phyloP scores from a whole-genome alignment of 1,140 invertebrate species.

The Drosophila persimilis region DNA sequence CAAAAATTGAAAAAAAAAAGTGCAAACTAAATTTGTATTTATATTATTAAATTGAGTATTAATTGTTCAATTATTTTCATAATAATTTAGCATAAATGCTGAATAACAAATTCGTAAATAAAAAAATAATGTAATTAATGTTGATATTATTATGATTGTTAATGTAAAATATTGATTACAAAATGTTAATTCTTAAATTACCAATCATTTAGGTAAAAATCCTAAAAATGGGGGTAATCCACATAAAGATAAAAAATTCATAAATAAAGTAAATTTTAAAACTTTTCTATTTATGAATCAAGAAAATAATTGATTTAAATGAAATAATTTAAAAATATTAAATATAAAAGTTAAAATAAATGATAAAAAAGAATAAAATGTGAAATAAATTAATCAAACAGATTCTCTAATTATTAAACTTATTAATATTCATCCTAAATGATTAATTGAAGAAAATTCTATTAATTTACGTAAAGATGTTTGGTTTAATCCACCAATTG shows the following conservation, averaged over 20 bases:
- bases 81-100: constrained; percentile 79
- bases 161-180: constrained; percentile 4
- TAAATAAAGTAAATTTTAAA: constrained; percentile 82
- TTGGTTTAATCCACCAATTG: constrained; percentile 83
- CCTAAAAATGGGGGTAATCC: constrained; percentile 84
- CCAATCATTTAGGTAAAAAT: constrained; percentile 84
- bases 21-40: constrained; percentile 56
- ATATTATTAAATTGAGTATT: constrained; percentile 32
- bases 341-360: constrained; percentile 82
- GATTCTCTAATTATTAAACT: constrained; percentile 78
- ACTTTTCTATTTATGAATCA: constrained; percentile 62
- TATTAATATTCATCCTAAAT: constrained; percentile 84
- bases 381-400: constrained; percentile 83
- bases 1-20: constrained; percentile 48
- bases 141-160: constrained; percentile 74
- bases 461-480: constrained; percentile 84
- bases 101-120: constrained; percentile 83
- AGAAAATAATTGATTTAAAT: constrained; percentile 83
- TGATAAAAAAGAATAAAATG: constrained; percentile 82
- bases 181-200: constrained; percentile 82
- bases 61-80: constrained; percentile 74
- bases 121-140: constrained; percentile 83
- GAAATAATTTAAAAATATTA: constrained; percentile 81
- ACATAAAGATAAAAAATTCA: constrained; percentile 84
- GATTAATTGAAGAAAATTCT: constrained; percentile 85